A percentile compares a stretch with the other conserved stretches of the same genome.
Conservation (phyloP, 2,113 vertebrate species). For the Xiphophorus hellerii region DNA sequence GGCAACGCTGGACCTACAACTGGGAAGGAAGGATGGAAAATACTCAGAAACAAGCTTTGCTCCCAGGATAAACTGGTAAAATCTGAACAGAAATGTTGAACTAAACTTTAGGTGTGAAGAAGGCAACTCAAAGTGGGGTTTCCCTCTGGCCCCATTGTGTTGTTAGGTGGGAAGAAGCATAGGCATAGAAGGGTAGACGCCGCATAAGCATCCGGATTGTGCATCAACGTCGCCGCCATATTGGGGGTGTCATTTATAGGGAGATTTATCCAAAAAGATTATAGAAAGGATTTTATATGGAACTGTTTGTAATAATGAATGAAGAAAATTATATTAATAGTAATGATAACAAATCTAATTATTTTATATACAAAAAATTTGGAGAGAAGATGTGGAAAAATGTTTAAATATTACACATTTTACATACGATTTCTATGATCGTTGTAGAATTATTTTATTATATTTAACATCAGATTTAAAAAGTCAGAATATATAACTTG, state of each 20-base stretch:
- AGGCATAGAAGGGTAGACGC: neutral
- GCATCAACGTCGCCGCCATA: neutral
- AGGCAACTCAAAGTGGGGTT: neutral
- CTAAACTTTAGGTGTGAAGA: neutral
- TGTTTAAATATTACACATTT: too few relatives aligned
- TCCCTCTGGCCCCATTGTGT: slow-evolving; percentile 39
- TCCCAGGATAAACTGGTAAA: neutral
- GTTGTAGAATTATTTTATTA: too few relatives aligned
- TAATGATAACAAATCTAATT: neutral
- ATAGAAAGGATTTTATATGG: too few relatives aligned
- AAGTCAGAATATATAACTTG: too few relatives aligned
- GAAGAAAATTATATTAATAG: neutral
- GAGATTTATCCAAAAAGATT: too few relatives aligned
- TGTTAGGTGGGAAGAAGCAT: neutral
- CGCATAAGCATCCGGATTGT: neutral
- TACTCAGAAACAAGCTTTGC: slow-evolving; percentile 14
- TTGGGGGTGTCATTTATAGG: neutral
- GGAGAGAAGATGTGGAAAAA: too few relatives aligned
- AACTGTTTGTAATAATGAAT: too few relatives aligned
- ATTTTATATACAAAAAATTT: neutral
- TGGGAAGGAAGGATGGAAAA: slow-evolving; percentile 43
- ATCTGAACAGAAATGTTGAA: neutral
- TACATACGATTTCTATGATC: too few relatives aligned
- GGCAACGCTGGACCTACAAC: slow-evolving; percentile 59
- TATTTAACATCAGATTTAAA: too few relatives aligned